Evolutionary conservation across 2,888 invertebrate genomes (phyloP), one percentile per base, ranked within the genome.

Genomic region (Perizoma flavofasciatum): DNA sequence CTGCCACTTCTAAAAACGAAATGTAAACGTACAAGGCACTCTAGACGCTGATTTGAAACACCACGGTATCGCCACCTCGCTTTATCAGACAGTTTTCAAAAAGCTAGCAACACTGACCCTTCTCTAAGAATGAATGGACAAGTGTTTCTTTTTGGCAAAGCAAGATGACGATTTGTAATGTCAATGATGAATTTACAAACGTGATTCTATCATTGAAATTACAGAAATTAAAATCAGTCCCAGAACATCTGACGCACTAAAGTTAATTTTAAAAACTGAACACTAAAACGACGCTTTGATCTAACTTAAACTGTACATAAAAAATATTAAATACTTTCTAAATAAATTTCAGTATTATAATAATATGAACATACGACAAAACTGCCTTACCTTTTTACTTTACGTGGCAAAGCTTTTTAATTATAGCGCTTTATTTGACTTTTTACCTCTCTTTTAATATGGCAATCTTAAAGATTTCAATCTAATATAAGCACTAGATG

Each of bases 11-110:
- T 77, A 77, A 81, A 82, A 79, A 75, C 69, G 68, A 64, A 69
- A 73, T 69, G 72, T 82, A 82, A 87, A 85, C 80, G 86, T 91
- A 91, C 87, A 87, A 74, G 90, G 89, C 86, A 88, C 81, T 79
- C 88, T 85, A 79, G 90, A 83, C 92, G 91, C 85, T 90, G 91
- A 89, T 91, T 89, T 92, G 91, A 89, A 76, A 82, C 89, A 88
- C 89, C 91, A 91, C 91, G 62, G 44, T 80, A 67, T 80, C 89
- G 86, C 86, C 85, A 71, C 85, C 83, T 85, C 88, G 87, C 88
- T 89, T 53, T 83, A 75, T 78, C 86, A 83, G 82, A 81, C 56
- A 8, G 45, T 57, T 69, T 67, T 61, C 58, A 50, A 65, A 58
- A 54, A 49, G 63, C 62, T 67, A 66, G 47, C 40, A 45, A 62